Evolutionary conservation across 2,888 invertebrate genomes (phyloP).

Genomic region (Orthonevra nobilis): DNA sequence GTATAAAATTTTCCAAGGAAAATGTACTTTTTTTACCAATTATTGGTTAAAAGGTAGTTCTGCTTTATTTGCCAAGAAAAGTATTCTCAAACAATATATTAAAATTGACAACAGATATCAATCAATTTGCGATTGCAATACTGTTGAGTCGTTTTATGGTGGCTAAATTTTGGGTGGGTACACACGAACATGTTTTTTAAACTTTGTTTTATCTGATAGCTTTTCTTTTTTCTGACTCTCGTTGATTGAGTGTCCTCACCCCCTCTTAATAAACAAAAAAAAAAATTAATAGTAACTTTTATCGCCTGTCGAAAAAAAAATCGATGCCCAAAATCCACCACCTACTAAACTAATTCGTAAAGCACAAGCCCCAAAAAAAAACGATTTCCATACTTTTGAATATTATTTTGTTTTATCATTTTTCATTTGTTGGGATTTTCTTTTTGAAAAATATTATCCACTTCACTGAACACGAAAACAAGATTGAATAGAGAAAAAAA

Average conservation of each 20-base stretch:
- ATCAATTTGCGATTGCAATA: slow-evolving; percentile 48
- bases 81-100: not conserved
- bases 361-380: slow-evolving; percentile 14
- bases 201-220: no score
- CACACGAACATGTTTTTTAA: slow-evolving; percentile 36
- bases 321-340: slow-evolving; percentile 57
- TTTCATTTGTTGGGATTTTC: slow-evolving; percentile 12
- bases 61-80: not conserved
- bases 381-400: slow-evolving; percentile 44
- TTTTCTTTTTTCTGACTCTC: no score
- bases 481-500: slow-evolving; percentile 50
- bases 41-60: not conserved
- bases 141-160: no score
- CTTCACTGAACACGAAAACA: slow-evolving; percentile 53
- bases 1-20: slow-evolving; percentile 14
- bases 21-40: slow-evolving; percentile 34
- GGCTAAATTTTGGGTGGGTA: slow-evolving; percentile 32
- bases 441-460: slow-evolving; percentile 46
- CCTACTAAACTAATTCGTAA: slow-evolving; percentile 47
- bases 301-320: slow-evolving; percentile 53
- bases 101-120: slow-evolving; percentile 15
- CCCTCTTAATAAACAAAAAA: not conserved
- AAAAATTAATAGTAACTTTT: slow-evolving; percentile 17
- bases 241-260: no score
- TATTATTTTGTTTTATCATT: not conserved